Evolutionary conservation across 2,797 vertebrate species (phyloP).

Genomic region (Macropodus opercularis): DNA sequence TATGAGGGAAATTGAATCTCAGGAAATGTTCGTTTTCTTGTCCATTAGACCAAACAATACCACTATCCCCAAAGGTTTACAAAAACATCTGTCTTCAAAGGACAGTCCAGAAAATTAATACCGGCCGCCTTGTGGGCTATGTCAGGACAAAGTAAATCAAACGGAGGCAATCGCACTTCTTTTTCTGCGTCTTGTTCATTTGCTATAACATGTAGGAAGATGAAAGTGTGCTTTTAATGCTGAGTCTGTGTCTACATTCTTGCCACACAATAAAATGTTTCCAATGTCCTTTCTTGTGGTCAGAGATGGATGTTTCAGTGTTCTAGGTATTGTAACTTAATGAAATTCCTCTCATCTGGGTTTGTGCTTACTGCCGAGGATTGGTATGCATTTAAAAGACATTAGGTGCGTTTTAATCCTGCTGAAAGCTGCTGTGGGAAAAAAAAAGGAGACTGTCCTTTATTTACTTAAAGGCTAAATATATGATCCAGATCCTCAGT

Average conservation of each 20-base stretch:
- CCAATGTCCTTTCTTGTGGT: constrained; percentile 34
- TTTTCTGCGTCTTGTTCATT: constrained; percentile 33
- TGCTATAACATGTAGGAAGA: constrained; percentile 31
- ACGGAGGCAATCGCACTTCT: constrained; percentile 48
- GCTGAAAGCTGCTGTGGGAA: constrained; percentile 35
- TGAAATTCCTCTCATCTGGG: constrained; percentile 48
- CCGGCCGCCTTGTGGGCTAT: constrained; percentile 67
- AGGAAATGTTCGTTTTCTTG: constrained; percentile 96
- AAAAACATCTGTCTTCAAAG: constrained; percentile 87
- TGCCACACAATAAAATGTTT: constrained; percentile 36
- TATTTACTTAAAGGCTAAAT: constrained; percentile 15
- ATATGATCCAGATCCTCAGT: constrained; percentile 15
- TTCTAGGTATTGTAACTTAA: constrained; percentile 34
- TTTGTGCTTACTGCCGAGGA: constrained; percentile 13
- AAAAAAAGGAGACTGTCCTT: constrained; percentile 19
- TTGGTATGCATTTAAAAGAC: constrained; percentile 42
- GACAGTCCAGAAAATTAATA: constrained; percentile 78
- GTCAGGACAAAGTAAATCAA: constrained; percentile 72
- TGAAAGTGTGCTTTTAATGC: constrained; percentile 49
- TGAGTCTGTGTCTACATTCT: constrained; percentile 31
- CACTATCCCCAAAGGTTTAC: constrained; percentile 83
- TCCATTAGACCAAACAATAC: constrained; percentile 94
- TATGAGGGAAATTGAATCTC: constrained; percentile 99
- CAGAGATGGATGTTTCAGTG: constrained; percentile 29
- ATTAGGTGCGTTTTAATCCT: constrained; percentile 43